phyloP scores from a whole-genome alignment of 2,797 vertebrate genomes.

The Linurgus olivaceus region DNA sequence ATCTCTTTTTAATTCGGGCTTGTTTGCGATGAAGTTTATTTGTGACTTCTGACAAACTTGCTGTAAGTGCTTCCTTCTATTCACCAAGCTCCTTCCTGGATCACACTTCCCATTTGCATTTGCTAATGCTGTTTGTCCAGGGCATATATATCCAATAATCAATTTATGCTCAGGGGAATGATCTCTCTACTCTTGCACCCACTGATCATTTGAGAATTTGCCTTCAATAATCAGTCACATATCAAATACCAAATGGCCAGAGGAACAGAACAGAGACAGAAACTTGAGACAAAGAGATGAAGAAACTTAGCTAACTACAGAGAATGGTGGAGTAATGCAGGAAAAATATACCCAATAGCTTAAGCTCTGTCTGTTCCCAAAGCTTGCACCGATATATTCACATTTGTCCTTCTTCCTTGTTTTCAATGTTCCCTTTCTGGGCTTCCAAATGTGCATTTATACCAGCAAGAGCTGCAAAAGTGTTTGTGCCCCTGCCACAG shows the following conservation, averaged over 20 bases:
- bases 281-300: not conserved
- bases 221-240: not conserved
- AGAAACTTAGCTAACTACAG: not conserved
- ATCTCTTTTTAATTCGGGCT: conserved; percentile 13
- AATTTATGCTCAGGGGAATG: not conserved
- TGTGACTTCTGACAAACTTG: conserved; percentile 25
- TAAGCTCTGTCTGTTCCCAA: not conserved
- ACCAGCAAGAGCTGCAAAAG: not conserved
- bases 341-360: not conserved
- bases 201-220: not conserved
- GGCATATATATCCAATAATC: not conserved
- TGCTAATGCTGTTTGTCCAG: not conserved
- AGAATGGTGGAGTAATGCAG: not conserved
- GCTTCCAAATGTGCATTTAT: not conserved
- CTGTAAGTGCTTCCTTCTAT: conserved; percentile 7
- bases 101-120: not conserved
- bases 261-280: not conserved
- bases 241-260: not conserved
- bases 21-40: conserved; percentile 21
- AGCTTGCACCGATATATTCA: not conserved
- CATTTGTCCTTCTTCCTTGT: not conserved
- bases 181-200: not conserved
- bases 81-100: not conserved
- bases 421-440: not conserved
- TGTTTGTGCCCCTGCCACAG: not conserved